Evolutionary conservation across 2,113 vertebrate species (phyloP).

Genomic region (Murina feae): DNA sequence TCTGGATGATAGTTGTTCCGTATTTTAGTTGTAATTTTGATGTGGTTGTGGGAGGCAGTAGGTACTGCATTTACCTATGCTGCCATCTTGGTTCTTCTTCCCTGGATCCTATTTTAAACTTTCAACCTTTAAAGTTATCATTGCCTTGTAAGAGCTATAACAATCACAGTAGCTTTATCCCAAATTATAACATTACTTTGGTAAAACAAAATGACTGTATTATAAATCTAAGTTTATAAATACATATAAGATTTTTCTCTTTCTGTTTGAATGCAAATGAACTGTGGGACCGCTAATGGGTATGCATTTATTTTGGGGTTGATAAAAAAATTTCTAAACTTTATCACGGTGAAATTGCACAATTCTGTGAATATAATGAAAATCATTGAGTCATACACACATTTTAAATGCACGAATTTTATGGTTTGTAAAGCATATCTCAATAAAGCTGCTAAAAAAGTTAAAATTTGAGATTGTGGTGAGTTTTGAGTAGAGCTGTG

Average conservation of each 20-base stretch:
- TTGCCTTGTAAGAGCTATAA: not conserved
- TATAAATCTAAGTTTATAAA: not conserved
- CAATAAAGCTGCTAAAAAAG: not conserved
- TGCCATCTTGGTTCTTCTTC: no score
- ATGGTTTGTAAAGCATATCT: not conserved
- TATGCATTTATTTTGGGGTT: not conserved
- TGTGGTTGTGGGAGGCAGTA: no score
- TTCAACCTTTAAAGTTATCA: not conserved
- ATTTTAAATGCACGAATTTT: not conserved
- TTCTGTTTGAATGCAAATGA: constrained; percentile 23
- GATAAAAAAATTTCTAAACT: not conserved
- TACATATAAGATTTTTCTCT: not conserved
- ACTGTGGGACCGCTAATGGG: not conserved
- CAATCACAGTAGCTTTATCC: not conserved
- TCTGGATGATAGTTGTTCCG: no score
- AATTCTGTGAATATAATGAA: not conserved
- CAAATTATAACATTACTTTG: not conserved
- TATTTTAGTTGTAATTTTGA: no score
- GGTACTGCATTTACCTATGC: no score
- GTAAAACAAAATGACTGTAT: not conserved
- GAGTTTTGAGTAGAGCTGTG: not conserved
- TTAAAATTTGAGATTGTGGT: not conserved
- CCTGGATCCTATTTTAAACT: not conserved
- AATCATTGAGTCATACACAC: not conserved
- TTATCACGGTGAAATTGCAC: not conserved